Evolutionary conservation across 30 jellyfish, hydroid and myxozoan genomes (phyloP), one percentile per base, ranked within the genome.

Genomic region (Cassiopea andromeda): DNA sequence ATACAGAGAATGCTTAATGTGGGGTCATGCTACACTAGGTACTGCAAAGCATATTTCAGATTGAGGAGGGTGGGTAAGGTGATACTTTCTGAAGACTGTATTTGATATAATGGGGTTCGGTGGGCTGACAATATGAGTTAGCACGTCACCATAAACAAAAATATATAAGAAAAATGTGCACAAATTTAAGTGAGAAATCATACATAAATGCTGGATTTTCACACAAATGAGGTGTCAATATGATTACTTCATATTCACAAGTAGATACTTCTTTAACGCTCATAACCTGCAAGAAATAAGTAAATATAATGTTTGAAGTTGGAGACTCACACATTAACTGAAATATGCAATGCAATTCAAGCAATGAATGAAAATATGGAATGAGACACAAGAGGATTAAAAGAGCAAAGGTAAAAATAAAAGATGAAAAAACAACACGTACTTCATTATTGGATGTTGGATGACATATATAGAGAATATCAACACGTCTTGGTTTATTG

Each of bases 171-270:
- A 47, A 3, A 46, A 45, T 73, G 4, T 14, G 7, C 75, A 61
- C 17, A 19, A 50, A 87, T 27, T 77, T 6, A 38, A 13, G 14
- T 60, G 47, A 43, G 48, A 81, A 13, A 7, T 77, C 97, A 44
- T 83, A 94, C 98, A 73, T 49, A 82, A 77, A 94, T 15, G 96
- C 97, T 10, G 94, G 97, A 71, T 94, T 94, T 43, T 66, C 83
- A 69, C 98, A 94, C 14, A 94, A 95, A 0, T 83, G 85, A 12
- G 97, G 94, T 60, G 93, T 90, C 18, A 94, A 82, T 57, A 94
- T 84, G 69, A 94, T 79, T 1, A 89, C 97, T 77, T 94, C 98
- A 69, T 94, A 94, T 85, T 94, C 97, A 77, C 98, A 94, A 16
- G 98, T 90, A 1, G 98, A 90, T 45, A 86, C 75, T 70, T 94